Conservation (phyloP, 2,113 vertebrate species). For the Ctenomys sociabilis region DNA sequence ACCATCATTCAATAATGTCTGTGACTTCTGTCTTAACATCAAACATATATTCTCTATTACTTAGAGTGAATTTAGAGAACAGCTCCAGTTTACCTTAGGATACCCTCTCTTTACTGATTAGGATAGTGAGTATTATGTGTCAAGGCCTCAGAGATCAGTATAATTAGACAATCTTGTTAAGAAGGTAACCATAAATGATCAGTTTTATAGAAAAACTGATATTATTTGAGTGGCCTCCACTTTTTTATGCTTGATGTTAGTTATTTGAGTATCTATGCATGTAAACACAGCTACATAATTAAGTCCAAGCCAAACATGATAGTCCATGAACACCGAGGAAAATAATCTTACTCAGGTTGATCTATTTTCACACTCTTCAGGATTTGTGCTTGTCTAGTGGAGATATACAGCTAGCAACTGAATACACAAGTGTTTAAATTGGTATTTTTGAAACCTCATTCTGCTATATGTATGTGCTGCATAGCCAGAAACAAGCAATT, state of each 20-base stretch:
- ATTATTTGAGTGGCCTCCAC: not conserved
- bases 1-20: not conserved
- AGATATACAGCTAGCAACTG: not conserved
- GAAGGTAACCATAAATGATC: not conserved
- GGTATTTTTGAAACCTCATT: not conserved
- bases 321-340: not conserved
- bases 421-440: not conserved
- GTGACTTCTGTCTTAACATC: not conserved
- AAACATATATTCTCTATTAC: not conserved
- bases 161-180: not conserved
- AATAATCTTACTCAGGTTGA: not conserved
- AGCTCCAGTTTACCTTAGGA: not conserved
- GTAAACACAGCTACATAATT: not conserved
- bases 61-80: not conserved
- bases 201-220: not conserved
- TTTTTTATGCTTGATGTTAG: conserved; percentile 35
- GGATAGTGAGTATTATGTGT: not conserved
- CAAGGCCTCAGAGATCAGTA: not conserved
- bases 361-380: not conserved
- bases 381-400: not conserved
- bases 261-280: not conserved
- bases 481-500: not conserved
- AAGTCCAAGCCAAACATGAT: conserved; percentile 30
- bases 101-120: not conserved
- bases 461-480: not conserved